These are phyloP conservation scores for Cyanoramphus novaezelandiae DNA, from an alignment of 2,113 vertebrate species.

Conservation along the genomic window DNA sequence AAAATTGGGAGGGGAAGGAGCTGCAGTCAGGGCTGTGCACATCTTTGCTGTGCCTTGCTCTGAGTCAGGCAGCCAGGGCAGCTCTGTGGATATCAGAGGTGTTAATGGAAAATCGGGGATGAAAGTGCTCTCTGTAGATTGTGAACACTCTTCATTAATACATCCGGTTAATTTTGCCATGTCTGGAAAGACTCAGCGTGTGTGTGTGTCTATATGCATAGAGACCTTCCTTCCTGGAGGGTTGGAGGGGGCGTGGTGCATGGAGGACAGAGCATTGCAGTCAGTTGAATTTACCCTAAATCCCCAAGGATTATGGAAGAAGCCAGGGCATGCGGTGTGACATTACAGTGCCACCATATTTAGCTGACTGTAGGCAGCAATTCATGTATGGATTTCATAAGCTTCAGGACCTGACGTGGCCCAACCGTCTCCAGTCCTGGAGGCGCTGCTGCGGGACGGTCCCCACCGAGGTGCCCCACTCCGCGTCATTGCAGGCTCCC, in stretches of 20 bases:
- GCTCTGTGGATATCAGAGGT: neutral
- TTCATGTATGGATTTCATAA: neutral
- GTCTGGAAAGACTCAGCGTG: neutral
- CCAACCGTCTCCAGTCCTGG: rapidly evolving
- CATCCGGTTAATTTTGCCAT: neutral
- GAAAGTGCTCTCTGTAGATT: neutral
- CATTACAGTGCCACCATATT: neutral
- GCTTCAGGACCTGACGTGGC: neutral
- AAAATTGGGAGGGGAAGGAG: neutral
- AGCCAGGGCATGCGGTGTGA: neutral
- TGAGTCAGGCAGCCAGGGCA: neutral
- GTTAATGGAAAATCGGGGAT: conserved; percentile 14
- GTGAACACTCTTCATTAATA: neutral
- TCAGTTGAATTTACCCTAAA: neutral
- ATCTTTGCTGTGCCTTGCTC: neutral
- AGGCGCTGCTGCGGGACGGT: rapidly evolving
- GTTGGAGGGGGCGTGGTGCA: neutral
- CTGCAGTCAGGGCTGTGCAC: neutral
- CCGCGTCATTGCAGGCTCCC: rapidly evolving
- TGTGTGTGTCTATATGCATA: neutral
- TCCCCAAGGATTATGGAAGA: neutral
- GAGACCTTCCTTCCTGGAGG: neutral
- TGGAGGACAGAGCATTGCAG: neutral
- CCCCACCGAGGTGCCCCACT: neutral
- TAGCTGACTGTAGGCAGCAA: neutral